Percentiles rank a stretch among this genome's conserved stretches.
These are phyloP conservation scores for Otocyon megalotis DNA, from an alignment of 2,113 vertebrate genomes.

Conservation along the genomic window DNA sequence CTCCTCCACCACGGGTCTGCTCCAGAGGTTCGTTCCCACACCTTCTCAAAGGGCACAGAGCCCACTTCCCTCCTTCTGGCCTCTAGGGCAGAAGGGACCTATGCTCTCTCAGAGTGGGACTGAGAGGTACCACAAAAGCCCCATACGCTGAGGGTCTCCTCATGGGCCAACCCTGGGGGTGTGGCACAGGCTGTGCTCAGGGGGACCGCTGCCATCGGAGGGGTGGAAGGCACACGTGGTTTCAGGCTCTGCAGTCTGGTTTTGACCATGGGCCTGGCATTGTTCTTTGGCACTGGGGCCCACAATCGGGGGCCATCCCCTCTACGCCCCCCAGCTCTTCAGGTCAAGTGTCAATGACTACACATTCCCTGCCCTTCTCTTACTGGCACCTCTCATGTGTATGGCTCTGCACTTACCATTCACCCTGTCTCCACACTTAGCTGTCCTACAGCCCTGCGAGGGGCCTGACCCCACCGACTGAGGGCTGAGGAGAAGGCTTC, in stretches of 20 bases:
- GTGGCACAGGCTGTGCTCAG: fast-evolving
- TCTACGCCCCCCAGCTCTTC: background rate
- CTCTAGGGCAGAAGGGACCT: background rate
- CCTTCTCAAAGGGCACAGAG: background rate
- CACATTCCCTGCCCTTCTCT: background rate
- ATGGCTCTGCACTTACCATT: background rate
- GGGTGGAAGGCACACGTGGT: background rate
- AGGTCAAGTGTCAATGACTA: background rate
- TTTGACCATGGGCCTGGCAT: background rate
- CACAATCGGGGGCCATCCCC: background rate
- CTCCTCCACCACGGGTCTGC: background rate
- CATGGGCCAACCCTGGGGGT: background rate
- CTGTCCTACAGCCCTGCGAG: background rate
- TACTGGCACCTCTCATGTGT: background rate
- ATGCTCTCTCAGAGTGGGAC: background rate
- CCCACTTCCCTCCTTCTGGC: background rate
- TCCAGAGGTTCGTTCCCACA: fast-evolving
- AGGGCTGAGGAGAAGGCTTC: background rate
- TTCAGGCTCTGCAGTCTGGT: background rate
- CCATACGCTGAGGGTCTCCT: background rate
- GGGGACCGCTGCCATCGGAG: background rate
- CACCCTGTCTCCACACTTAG: too few species aligned
- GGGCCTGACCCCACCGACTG: background rate
- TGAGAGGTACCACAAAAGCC: background rate
- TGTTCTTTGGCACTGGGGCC: background rate